These are phyloP conservation scores for Psittacula derbiana DNA, from an alignment of 2,797 vertebrate species.

Conservation along the genomic window DNA sequence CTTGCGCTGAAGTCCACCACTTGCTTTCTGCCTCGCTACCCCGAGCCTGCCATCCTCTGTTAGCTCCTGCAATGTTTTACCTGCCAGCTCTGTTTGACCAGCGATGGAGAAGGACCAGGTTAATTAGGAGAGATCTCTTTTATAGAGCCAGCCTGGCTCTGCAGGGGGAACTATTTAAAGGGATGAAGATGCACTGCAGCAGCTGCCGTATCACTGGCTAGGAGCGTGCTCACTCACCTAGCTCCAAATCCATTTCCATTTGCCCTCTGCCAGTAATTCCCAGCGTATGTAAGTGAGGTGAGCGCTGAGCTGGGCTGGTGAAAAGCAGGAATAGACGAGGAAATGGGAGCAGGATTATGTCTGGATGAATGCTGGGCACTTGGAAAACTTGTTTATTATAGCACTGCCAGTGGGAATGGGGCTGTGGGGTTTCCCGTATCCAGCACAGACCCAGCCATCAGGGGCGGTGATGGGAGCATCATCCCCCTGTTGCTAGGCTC, in stretches of 20 bases:
- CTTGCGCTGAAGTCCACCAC: slow-evolving; percentile 28
- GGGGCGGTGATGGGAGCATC: not conserved
- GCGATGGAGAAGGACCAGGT: slow-evolving; percentile 50
- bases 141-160: slow-evolving; percentile 32
- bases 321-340: not conserved
- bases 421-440: not conserved
- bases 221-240: not conserved
- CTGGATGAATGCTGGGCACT: not conserved
- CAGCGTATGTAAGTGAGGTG: not conserved
- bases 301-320: not conserved
- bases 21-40: slow-evolving; percentile 8
- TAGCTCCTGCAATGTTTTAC: slow-evolving; percentile 53
- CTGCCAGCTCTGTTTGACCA: slow-evolving; percentile 2
- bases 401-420: not conserved
- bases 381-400: not conserved
- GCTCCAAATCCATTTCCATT: slow-evolving; percentile 31
- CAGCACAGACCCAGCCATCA: not conserved
- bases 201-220: slow-evolving; percentile 7
- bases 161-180: slow-evolving; percentile 42
- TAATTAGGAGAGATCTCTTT: slow-evolving; percentile 67
- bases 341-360: fast-evolving
- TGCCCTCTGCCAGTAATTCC: slow-evolving; percentile 21
- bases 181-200: slow-evolving; percentile 51
- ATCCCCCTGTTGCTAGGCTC: not conserved
- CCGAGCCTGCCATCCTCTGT: slow-evolving; percentile 53